These are phyloP conservation scores for Drymodes brunneopygia DNA, from an alignment of 2,113 vertebrate species.

Conservation along the genomic window DNA sequence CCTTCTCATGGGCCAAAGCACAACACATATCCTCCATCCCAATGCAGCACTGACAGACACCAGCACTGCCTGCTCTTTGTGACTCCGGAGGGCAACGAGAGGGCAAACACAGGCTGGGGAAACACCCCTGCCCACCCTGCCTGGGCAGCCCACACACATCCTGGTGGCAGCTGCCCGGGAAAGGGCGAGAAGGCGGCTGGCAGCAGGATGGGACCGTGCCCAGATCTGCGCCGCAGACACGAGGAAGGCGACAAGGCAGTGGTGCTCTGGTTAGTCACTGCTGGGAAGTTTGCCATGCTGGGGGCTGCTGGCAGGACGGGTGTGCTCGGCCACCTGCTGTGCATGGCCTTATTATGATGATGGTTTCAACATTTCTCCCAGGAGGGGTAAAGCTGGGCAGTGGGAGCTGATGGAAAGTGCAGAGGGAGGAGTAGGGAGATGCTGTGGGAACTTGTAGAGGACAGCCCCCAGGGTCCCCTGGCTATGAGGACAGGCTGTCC, in stretches of 20 bases:
- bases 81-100: background rate
- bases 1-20: background rate
- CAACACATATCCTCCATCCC: fast-evolving
- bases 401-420: fast-evolving
- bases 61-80: fast-evolving
- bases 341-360: background rate
- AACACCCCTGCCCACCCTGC: background rate
- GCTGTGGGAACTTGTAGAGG: background rate
- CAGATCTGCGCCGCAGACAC: fast-evolving
- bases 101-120: background rate
- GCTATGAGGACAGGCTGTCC: background rate
- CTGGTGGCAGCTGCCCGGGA: fast-evolving
- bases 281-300: background rate
- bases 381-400: background rate
- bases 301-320: background rate
- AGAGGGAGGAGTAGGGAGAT: background rate
- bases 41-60: fast-evolving
- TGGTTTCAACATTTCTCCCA: background rate
- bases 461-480: background rate
- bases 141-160: background rate
- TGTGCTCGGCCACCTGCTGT: background rate
- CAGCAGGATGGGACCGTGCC: background rate
- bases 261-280: background rate
- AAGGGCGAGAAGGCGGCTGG: background rate
- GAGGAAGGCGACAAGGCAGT: background rate